Evolutionary conservation across 2,797 vertebrate species (phyloP).

Genomic region (Tachyglossus aculeatus): DNA sequence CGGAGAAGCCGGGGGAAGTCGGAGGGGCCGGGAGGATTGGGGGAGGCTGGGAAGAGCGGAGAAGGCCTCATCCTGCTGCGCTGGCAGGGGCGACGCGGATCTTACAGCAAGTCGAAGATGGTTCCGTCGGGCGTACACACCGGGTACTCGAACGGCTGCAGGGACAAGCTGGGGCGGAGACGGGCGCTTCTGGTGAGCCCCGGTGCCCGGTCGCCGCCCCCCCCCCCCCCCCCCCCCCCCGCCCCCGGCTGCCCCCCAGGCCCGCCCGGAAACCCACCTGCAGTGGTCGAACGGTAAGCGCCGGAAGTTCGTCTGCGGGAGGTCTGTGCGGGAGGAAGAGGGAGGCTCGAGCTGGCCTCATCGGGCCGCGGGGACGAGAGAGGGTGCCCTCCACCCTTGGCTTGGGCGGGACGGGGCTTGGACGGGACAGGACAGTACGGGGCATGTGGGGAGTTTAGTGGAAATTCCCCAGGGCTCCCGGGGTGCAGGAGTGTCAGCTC

Average conservation of each 20-base stretch:
- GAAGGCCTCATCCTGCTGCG: background rate
- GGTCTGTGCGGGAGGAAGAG: conserved; percentile 73
- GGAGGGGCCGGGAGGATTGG: no score
- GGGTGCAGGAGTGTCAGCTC: no score
- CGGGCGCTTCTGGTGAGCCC: background rate
- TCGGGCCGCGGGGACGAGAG: no score
- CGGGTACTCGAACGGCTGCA: conserved; percentile 95
- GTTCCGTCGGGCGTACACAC: conserved; percentile 91
- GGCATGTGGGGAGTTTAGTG: no score
- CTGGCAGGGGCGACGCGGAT: background rate
- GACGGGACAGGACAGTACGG: background rate
- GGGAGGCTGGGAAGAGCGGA: background rate
- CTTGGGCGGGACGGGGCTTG: background rate
- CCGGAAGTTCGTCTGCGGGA: conserved; percentile 88
- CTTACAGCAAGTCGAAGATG: conserved; percentile 95
- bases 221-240: background rate
- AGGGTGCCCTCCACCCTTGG: no score
- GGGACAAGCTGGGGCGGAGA: conserved; percentile 82
- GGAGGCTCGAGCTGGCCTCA: background rate
- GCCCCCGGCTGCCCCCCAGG: background rate
- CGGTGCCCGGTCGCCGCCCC: no score
- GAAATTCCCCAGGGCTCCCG: no score
- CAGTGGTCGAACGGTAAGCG: conserved; percentile 96
- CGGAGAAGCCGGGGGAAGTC: background rate
- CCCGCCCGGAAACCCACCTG: conserved; percentile 77